Base-by-base conservation (phyloP, 2,888 invertebrate genomes). In the Acheta domesticus region DNA sequence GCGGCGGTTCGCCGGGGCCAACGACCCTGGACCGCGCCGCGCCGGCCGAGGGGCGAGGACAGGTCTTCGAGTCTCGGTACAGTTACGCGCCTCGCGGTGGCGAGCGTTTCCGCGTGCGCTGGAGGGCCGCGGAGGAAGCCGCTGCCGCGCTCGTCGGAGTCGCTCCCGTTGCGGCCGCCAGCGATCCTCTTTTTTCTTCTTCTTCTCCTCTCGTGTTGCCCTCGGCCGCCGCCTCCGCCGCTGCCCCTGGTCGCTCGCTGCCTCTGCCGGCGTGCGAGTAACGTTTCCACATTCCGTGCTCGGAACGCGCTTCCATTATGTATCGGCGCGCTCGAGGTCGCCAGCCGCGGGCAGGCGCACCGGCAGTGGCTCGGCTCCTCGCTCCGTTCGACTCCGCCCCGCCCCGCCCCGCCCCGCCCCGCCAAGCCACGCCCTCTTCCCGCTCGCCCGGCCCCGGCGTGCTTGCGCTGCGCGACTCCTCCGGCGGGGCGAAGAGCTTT, bases 31-130 rank as follows among this genome's bases (percentile, higher is more conserved):
- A 62, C 62, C 62, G 14, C 62, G 14, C 8, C 16, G 62, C 62
- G 62, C 14, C 62, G 16, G 62, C 62, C 16, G 62, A n/a, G 62
- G 62, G 14, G 62, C 62, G 14, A 36, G 62, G 62, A 62, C 62
- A n/a, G 62, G 62, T 62, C 62, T 62, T 62, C 62, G 62, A 62
- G 62, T 8, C 62, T n/a, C 62, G 62, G 62, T 62, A 62, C 62
- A 62, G 62, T 62, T 62, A 62, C 62, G 62, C 62, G 62, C 16
- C 62, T 11, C 62, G 36, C 36, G 62, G 62, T 4, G 62, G 16
- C 62, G 16, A 62, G 62, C 62, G 16, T 62, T 62, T 62, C 62
- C 62, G 62, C 62, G 62, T 62, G 62, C n/a, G 14, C 62, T 4
- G n/a, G 16, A 62, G 14, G 14, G 62, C 62, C 36, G 36, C 36